These are phyloP conservation scores for Ascaphus truei DNA, from an alignment of 2,113 vertebrate species.

Conservation along the genomic window DNA sequence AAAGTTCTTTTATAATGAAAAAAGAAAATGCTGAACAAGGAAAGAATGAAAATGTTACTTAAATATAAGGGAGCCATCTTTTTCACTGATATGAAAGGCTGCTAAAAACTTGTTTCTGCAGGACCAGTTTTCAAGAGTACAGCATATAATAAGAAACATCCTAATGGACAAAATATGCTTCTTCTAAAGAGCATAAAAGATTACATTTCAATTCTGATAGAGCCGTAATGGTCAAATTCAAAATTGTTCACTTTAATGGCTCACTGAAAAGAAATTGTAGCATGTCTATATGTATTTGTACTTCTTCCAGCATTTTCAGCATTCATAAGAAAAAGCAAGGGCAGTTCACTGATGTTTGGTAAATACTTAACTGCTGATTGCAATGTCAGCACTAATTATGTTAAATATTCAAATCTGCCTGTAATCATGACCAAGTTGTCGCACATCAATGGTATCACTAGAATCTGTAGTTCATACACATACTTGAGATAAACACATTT, in stretches of 20 bases:
- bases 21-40: no score
- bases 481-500: no score
- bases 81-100: neutral
- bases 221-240: neutral
- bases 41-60: neutral
- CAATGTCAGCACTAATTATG: neutral
- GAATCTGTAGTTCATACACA: no score
- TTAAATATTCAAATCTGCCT: slow-evolving; percentile 2
- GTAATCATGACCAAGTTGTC: no score
- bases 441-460: no score
- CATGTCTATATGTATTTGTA: neutral
- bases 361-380: neutral
- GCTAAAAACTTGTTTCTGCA: neutral
- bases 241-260: neutral
- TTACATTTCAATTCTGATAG: neutral
- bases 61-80: neutral
- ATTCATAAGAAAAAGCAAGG: neutral
- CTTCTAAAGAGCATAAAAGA: neutral
- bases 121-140: neutral
- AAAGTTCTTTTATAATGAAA: no score
- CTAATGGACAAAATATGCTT: neutral
- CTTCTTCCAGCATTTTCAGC: neutral
- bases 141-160: neutral
- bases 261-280: neutral
- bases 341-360: neutral